These are phyloP conservation scores for Sylvilagus bachmani DNA, from an alignment of 2,113 vertebrate species.

Conservation along the genomic window DNA sequence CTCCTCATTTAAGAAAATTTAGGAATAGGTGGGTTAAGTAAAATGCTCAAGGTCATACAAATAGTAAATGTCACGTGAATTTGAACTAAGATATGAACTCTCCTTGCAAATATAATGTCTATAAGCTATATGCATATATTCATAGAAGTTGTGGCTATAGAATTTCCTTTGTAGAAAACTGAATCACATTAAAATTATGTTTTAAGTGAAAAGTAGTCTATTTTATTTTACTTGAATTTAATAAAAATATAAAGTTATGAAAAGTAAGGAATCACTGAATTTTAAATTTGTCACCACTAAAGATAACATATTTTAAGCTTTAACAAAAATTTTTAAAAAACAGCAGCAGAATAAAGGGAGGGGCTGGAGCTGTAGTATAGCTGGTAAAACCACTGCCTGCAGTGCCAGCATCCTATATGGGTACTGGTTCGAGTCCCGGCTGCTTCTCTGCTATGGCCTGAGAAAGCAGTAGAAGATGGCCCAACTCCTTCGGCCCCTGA, in stretches of 20 bases:
- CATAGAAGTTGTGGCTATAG: background rate
- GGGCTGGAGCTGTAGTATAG: no score
- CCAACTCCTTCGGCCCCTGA: no score
- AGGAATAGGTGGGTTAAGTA: background rate
- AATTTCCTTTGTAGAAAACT: slow-evolving; percentile 54
- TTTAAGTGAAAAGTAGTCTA: slow-evolving; percentile 41
- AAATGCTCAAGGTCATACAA: background rate
- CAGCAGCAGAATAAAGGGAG: no score
- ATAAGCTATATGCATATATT: background rate
- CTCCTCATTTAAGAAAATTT: background rate
- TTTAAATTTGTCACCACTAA: slow-evolving; percentile 63
- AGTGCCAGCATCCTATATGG: no score
- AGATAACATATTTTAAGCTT: background rate
- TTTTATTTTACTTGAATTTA: slow-evolving; percentile 65
- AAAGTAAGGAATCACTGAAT: slow-evolving; percentile 59
- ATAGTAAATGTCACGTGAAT: background rate
- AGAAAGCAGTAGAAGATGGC: no score
- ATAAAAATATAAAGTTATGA: slow-evolving; percentile 39
- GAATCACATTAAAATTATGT: slow-evolving; percentile 15
- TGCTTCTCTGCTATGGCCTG: no score
- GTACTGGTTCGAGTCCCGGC: no score
- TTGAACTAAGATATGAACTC: slow-evolving; percentile 49
- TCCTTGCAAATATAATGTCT: background rate
- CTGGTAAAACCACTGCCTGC: no score
- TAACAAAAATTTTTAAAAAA: no score